Evolutionary conservation across 2,113 vertebrate species (phyloP), one percentile per base, ranked within the genome.

Genomic region (Periophthalmus modestus): DNA sequence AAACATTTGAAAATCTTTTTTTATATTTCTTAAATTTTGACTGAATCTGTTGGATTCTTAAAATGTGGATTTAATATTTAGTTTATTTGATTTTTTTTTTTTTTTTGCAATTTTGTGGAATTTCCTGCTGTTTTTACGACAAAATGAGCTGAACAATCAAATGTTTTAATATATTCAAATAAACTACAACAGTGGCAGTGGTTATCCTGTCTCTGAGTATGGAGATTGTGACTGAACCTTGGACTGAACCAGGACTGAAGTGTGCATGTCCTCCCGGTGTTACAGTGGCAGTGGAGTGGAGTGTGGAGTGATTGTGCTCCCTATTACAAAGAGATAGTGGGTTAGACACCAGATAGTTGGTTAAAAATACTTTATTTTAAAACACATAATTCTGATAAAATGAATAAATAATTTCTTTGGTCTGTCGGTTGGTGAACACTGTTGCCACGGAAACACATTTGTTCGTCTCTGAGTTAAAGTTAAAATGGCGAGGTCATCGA

Each of bases 401-500:
- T 9, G 28, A 63, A 36, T 63, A 34, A 63, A 34, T 34, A 19
- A 63, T 18, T 36, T 63, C 61, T 63, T 63, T 36, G 33, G 61
- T 19, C 18, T 63, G 28, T 36, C 39, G 24, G 21, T 18, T 24
- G 69, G 59, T 65, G 61, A 39, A 36, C 18, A 36, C 16, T 65
- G 61, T 39, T 39, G 61, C 18, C 34, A 9, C 39, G 15, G 61
- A 36, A 65, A 65, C 61, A 15, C 9, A 2, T 65, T 65, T 65
- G 61, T n/a, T 65, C 61, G 18, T 39, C 18, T 39, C 2, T 3
- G 2, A 10, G 7, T 28, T 28, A 59, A 24, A 19, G 5, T 33
- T 4, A 16, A 61, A 28, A 10, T 24, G 19, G 57, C 2, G 21
- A 14, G 14, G 21, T 90, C 80, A 90, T 55, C 85, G 69, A 69